Evolutionary conservation across 2,888 invertebrate genomes (phyloP), one percentile per base, ranked within the genome.

Genomic region (Trachelus troglodyta): DNA sequence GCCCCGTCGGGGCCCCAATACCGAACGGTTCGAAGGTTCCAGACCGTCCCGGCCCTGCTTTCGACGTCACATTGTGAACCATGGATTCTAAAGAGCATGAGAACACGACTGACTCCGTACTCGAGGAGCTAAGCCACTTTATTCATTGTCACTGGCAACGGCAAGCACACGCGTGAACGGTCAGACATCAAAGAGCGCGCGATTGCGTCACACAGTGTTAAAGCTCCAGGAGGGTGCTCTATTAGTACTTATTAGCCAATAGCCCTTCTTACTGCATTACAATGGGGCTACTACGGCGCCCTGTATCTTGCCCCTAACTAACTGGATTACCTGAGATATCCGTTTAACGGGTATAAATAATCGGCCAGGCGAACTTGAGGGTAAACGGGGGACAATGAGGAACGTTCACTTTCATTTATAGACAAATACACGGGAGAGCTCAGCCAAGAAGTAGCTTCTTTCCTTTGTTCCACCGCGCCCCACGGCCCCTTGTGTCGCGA

Each of bases 301-400:
- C 23, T 9, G 6, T 23, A 56, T 56, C 56, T 56, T 73, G 77
- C 76, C 71, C 68, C 79, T 76, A 69, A 69, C 79, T 84, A 85
- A 87, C 84, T 87, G 86, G 86, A 87, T 87, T 87, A 87, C 83
- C 85, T 81, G 82, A 82, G 83, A 86, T 86, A 86, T 87, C 87
- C 84, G 85, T 87, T 86, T 87, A 87, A 86, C 84, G 83, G 71
- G 34, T 31, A 71, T 33, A 71, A 71, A 56, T 56, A 23, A 56
- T 56, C 56, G 23, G 2, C 23, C 15, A 9, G 23, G 56, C 56
- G 56, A 23, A 56, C 56, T 56, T 1, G 23, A 56, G 56, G 56
- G 56, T 56, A 56, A 23, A 56, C 56, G 56, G 23, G 23, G 9
- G 56, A 56, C 56, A 56, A 56, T 23, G 56, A 9, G 56, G 56